Evolutionary conservation across 2,888 invertebrate species (phyloP), one percentile per base, ranked within the genome.

Genomic region (Agrilus cyanescens): DNA sequence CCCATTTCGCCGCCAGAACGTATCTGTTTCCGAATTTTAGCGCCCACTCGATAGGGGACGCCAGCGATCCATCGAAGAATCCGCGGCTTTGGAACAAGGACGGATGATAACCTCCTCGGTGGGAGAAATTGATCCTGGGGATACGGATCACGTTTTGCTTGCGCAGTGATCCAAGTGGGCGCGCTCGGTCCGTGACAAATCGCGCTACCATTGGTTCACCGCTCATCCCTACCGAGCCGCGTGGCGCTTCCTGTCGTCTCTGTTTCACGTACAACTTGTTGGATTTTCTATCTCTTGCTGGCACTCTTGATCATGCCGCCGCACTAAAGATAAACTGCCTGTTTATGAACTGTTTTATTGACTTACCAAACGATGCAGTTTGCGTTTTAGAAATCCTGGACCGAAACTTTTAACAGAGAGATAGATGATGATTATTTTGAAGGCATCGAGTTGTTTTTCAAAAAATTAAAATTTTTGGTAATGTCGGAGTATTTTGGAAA

Each of bases 151-250:
- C 57, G 55, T 59, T 60, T 58, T 61, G 53, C 60, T 60, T 63
- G 67, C 67, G 67, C 66, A 66, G 61, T 57, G 57, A 58, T 56
- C 55, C 53, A 57, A 60, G 64, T 63, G 65, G 63, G 64, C 65
- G 25, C 25, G 64, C 61, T 60, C 54, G 63, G 63, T 62, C 60
- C 69, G 70, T 71, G 71, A 73, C 73, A 73, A 72, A 73, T 73
- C 69, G 70, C 64, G 69, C 71, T 69, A 72, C 71, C 65, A 75
- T 75, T 75, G 74, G 75, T 70, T 67, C 70, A 65, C 67, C 67
- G 65, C 56, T 57, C 48, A 58, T 62, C 66, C 66, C 63, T 65
- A 59, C 63, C 62, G 61, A 60, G 57, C 53, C 58, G 57, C 48
- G 45, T 25, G 25, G 25, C 25, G 25, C 25, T 25, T 25, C 52